These are phyloP conservation scores for Ceramica pisi DNA, from an alignment of 2,888 invertebrate genomes.

Conservation along the genomic window DNA sequence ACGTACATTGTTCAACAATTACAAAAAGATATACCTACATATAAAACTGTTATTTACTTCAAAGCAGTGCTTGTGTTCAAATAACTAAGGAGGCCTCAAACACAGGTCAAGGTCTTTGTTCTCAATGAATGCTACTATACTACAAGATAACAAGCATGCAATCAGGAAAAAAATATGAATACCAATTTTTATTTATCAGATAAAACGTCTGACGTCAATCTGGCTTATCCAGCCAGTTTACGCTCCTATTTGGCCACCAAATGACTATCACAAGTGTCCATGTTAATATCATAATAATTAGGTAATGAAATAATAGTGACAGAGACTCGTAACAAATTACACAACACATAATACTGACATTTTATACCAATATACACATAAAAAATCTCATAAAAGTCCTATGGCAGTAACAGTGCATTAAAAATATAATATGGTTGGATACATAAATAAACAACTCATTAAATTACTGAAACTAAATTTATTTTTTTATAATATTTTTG, in stretches of 20 bases:
- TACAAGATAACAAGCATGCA: background rate
- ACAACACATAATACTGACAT: constrained; percentile 68
- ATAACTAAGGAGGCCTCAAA: constrained; percentile 2
- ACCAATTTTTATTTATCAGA: constrained; percentile 14
- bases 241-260: background rate
- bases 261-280: constrained; percentile 28
- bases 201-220: constrained; percentile 1
- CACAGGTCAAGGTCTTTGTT: constrained; percentile 21
- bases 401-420: constrained; percentile 10
- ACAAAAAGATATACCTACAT: background rate
- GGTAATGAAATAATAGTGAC: constrained; percentile 25
- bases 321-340: constrained; percentile 41
- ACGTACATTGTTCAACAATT: constrained; percentile 23
- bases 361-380: constrained; percentile 27
- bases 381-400: constrained; percentile 12
- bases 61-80: constrained; percentile 8
- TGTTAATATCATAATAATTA: constrained; percentile 55
- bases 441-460: constrained; percentile 37
- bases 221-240: background rate
- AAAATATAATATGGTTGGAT: constrained; percentile 1
- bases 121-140: background rate
- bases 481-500: background rate
- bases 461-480: constrained; percentile 27
- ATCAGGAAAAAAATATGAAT: constrained; percentile 2
- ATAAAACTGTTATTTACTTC: constrained; percentile 16